Evolutionary conservation across 2,113 vertebrate species (phyloP), one percentile per base, ranked within the genome.

Genomic region (Nibea albiflora): DNA sequence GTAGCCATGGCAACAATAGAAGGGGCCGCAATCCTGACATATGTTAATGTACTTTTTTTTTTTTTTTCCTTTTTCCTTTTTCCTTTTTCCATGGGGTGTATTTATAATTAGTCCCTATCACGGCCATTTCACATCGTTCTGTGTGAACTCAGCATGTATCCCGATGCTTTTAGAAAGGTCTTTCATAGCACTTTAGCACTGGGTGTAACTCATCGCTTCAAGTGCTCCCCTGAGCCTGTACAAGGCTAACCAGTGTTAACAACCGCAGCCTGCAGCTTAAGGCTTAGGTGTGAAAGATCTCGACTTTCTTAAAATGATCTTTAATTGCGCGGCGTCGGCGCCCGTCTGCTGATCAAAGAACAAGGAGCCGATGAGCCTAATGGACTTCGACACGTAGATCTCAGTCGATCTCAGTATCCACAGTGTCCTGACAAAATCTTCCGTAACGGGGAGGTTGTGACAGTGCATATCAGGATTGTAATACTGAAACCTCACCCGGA

Each of bases 211-310:
- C 76, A 49, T 46, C 1, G 9, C 69, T 74, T 81, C 46, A 71
- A 85, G 61, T 67, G 72, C n/a, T 84, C 85, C 79, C 85, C 31
- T 16, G 75, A 81, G 84, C 17, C 19, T 6, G 58, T 15, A 52
- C 68, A 68, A 71, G 69, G 81, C 70, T 84, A 87, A 84, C 39
- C 70, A 66, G 54, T 77, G 86, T 62, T 89, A 89, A 89, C 77
- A 88, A 69, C 64, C 62, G 20, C 22, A 14, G 64, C 39, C 58
- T 39, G 28, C 65, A 3, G 6, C 42, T 58, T 14, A 28, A 39
- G 54, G 58, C 64, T 20, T 47, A 16, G 24, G 26, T n/a, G 42
- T 17, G n/a, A 88, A 74, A 71, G 73, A 11, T 47, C 73, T 68
- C 35, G 35, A 49, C 19, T 81, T 69, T 47, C 46, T 56, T 28